Conservation (phyloP, 2,888 invertebrate genomes). For the Sialis fuliginosa region DNA sequence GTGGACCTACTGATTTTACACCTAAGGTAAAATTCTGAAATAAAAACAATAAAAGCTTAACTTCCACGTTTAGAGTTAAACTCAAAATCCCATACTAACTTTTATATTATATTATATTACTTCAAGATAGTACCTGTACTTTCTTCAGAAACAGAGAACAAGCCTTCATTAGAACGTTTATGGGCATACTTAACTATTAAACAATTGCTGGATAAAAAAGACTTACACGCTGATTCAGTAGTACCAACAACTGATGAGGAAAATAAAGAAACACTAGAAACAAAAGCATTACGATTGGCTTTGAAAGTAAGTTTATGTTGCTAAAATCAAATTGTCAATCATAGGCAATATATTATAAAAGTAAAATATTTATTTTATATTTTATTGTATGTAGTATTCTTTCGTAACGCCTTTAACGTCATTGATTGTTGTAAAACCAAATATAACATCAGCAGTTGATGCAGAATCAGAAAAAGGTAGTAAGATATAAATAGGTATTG, state of each 20-base stretch:
- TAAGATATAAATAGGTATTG: neutral
- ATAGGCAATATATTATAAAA: too few species aligned
- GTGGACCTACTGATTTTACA: constrained; percentile 15
- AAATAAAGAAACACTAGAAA: constrained; percentile 22
- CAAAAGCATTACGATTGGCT: constrained; percentile 34
- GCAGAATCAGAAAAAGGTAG: constrained; percentile 24
- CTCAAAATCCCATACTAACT: too few species aligned
- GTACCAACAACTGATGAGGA: neutral
- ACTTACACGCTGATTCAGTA: constrained; percentile 15
- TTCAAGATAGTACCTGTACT: constrained; percentile 10
- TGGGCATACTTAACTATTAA: constrained; percentile 52
- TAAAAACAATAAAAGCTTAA: too few species aligned
- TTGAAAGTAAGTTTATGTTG: constrained; percentile 26
- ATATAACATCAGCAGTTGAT: constrained; percentile 31
- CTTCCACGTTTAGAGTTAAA: too few species aligned
- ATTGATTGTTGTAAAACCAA: constrained; percentile 44
- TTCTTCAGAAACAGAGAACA: constrained; percentile 15
- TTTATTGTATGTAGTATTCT: constrained; percentile 33
- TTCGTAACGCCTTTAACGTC: constrained; percentile 52
- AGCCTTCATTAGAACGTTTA: constrained; percentile 31
- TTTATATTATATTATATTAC: too few species aligned
- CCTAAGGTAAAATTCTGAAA: constrained; percentile 4
- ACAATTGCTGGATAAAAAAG: constrained; percentile 38
- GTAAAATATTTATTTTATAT: neutral
- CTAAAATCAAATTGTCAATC: too few species aligned